phyloP scores from a whole-genome alignment of 30 jellyfish, hydroid and myxozoan genomes.

The Cassiopea andromeda region DNA sequence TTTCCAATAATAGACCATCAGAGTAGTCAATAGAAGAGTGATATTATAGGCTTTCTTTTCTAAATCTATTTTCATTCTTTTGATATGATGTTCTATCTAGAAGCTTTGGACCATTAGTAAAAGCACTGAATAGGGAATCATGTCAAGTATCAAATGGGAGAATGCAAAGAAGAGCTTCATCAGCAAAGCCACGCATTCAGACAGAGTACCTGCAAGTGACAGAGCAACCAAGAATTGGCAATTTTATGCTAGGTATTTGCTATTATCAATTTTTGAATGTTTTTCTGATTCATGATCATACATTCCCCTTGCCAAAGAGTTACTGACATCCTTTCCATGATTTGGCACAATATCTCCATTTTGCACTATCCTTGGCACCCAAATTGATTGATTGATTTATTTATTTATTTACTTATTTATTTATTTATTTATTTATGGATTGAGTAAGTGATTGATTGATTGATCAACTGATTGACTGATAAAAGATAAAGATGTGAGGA shows the following conservation, averaged over 20 bases:
- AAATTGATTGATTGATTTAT: too few species aligned
- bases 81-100: not conserved
- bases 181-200: constrained; percentile 52
- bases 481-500: too few species aligned
- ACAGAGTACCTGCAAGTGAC: not conserved
- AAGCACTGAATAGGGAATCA: constrained; percentile 48
- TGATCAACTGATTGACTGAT: too few species aligned
- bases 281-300: not conserved
- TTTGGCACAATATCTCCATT: too few species aligned
- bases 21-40: too few species aligned
- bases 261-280: not conserved
- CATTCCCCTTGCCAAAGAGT: too few species aligned
- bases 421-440: too few species aligned
- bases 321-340: not conserved
- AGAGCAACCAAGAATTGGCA: not conserved
- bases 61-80: not conserved
- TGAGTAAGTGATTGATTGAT: too few species aligned
- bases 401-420: too few species aligned
- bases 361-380: too few species aligned
- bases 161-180: constrained; percentile 13
- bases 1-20: too few species aligned
- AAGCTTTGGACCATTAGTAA: constrained; percentile 24
- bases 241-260: not conserved
- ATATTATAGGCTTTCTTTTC: not conserved
- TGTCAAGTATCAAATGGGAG: not conserved